Percentiles rank a stretch among this genome's conserved stretches.
phyloP scores from a whole-genome alignment of 2,113 vertebrate species.

The Empidonax traillii region DNA sequence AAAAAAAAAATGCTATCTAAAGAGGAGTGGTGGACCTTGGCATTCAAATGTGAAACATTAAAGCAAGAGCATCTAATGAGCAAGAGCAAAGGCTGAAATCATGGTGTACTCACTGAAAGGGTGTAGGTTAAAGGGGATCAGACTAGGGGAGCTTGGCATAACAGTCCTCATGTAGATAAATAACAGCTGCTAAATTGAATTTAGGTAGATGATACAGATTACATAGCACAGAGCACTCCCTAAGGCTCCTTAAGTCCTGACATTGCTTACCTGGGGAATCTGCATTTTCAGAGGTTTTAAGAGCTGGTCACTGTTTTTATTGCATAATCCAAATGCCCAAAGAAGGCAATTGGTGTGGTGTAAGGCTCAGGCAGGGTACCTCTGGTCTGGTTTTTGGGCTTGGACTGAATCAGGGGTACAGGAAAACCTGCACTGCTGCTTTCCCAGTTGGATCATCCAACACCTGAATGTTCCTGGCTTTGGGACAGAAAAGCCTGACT shows the following conservation, averaged over 20 bases:
- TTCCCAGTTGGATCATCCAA: rapidly evolving
- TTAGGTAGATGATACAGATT: neutral
- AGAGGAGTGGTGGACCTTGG: neutral
- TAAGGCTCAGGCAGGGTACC: neutral
- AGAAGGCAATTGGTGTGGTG: neutral
- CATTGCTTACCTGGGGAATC: neutral
- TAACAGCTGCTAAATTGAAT: neutral
- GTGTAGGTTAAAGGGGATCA: neutral
- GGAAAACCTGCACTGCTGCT: neutral
- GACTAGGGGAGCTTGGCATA: neutral
- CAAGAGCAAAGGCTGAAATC: neutral
- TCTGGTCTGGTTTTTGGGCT: neutral
- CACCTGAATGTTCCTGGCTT: rapidly evolving
- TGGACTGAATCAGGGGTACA: neutral
- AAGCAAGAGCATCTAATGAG: neutral
- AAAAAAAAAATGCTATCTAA: neutral
- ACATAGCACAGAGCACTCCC: neutral
- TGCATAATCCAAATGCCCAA: neutral
- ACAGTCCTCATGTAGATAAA: neutral
- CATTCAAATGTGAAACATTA: neutral
- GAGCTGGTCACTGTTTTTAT: neutral
- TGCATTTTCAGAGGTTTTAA: neutral
- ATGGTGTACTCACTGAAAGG: neutral
- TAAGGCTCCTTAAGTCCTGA: neutral
- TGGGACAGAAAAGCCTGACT: neutral